Conservation (phyloP, 1,140 invertebrate genomes). For the fruit fly (Drosophila melanogaster) region DNA sequence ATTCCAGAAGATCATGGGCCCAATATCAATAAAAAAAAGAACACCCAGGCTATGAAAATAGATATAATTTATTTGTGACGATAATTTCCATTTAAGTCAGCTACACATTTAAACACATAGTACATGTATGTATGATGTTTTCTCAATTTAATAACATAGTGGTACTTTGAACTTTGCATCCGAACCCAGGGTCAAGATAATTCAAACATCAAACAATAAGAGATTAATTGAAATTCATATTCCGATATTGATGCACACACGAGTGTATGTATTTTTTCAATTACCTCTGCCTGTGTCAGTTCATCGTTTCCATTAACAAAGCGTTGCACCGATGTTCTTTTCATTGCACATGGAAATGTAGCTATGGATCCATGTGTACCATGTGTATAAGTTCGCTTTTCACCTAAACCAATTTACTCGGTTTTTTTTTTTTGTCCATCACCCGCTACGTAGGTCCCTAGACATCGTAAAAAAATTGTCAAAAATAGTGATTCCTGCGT, state of each 20-base stretch:
- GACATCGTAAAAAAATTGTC: conserved; percentile 41
- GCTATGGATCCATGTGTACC: conserved; percentile 27
- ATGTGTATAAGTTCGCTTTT: conserved; percentile 22
- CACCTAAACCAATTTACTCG: conserved; percentile 44
- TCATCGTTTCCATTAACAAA: conserved; percentile 37
- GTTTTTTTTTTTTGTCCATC: conserved; percentile 10
- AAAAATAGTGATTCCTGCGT: conserved; percentile 21
- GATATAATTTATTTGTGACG: conserved; percentile 17
- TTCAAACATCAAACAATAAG: conserved; percentile 41
- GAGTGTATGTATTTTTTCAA: conserved; percentile 43
- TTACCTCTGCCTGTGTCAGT: conserved; percentile 24
- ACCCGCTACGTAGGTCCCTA: conserved; percentile 17
- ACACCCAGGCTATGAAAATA: conserved; percentile 11
- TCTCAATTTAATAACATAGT: conserved; percentile 18
- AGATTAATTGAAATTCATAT: conserved; percentile 53
- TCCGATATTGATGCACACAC: conserved; percentile 6
- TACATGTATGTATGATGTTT: neutral
- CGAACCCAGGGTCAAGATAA: conserved; percentile 29
- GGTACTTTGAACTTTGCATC: conserved; percentile 40
- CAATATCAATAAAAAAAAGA: conserved; percentile 10
- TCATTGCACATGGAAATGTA: conserved; percentile 38
- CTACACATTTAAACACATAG: conserved; percentile 6
- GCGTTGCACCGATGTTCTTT: conserved; percentile 50
- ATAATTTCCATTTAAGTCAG: conserved; percentile 2
- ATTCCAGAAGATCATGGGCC: conserved; percentile 23